Base-by-base conservation (phyloP, 2,113 vertebrate genomes). In the Columba janthina region DNA sequence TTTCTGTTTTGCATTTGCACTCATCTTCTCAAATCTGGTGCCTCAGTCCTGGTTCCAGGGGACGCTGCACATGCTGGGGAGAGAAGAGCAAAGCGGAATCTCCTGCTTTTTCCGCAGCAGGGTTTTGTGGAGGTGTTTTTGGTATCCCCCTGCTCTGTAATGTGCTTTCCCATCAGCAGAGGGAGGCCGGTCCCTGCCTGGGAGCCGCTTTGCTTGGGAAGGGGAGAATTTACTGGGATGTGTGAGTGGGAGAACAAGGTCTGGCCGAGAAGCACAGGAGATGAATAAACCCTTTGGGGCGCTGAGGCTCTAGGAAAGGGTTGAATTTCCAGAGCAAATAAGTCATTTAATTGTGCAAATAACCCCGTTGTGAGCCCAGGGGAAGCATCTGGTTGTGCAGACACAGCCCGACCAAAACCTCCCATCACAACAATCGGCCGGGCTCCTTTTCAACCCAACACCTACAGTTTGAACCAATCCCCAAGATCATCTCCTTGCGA, bases 91-190 rank as follows among this genome's bases (percentile, higher is more conserved):
- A 76, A 71, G 51, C 48, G 0, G 3, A 46, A 38, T 12, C 34
- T 54, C 46, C 0, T 10, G 12, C 8, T 82, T 56, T 26, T 24
- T 29, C 44, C 6, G 1, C 81, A 25, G n/a, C 60, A 42, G 74
- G 74, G 4, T 17, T 38, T 60, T 0, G 0, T 2, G 36, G 34
- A 65, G 50, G 17, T 0, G 1, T 9, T 88, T 75, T 14, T 48
- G 70, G 56, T 5, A 0, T 7, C 53, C 44, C 14, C 29, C 3
- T 29, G 32, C 51, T 54, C 18, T 90, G 95, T 8, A 84, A 19
- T 93, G 80, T 90, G 65, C 53, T 72, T 78, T 95, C 25, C 73
- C 81, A 69, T 71, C 91, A 65, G 89, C 93, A 95, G 96, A 82
- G 96, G 89, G 95, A 84, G 66, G 87, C 87, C 89, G 57, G 82